A percentile compares a stretch with the other conserved stretches of the same genome.
Evolutionary conservation across 2,797 vertebrate species (phyloP).

Genomic region (Meda fulgida): DNA sequence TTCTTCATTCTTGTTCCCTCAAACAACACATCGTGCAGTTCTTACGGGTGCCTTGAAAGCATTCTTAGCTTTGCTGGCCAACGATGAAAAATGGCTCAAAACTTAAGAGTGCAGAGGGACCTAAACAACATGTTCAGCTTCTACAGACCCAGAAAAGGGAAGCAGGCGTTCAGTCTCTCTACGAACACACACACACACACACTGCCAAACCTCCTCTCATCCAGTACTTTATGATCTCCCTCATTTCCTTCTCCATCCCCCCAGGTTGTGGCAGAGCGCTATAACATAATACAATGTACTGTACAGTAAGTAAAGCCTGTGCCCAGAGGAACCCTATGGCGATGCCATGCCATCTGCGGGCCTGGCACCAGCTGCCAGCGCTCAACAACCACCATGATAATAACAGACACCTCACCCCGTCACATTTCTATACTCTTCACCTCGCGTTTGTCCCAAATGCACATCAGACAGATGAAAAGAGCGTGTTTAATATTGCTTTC

Average conservation of each 20-base stretch:
- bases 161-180: constrained; percentile 14
- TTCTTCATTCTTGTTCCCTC: neutral
- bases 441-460: constrained; percentile 41
- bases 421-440: constrained; percentile 36
- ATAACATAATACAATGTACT: constrained; percentile 57
- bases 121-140: neutral
- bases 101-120: neutral
- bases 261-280: constrained; percentile 1
- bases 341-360: constrained; percentile 61
- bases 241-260: constrained; percentile 19
- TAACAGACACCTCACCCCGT: neutral
- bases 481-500: constrained; percentile 29
- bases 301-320: constrained; percentile 72
- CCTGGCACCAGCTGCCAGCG: constrained; percentile 53
- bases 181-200: neutral
- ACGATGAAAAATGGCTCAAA: constrained; percentile 26
- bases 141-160: neutral
- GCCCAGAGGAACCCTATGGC: constrained; percentile 67
- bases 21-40: constrained; percentile 37
- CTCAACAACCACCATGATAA: constrained; percentile 29
- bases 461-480: constrained; percentile 7
- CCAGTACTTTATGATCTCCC: constrained; percentile 22
- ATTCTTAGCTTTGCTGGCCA: constrained; percentile 17
- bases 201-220: constrained; percentile 13
- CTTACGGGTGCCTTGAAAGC: constrained; percentile 10